phyloP scores from a whole-genome alignment of 2,113 vertebrate genomes.

The Tor tambroides region DNA sequence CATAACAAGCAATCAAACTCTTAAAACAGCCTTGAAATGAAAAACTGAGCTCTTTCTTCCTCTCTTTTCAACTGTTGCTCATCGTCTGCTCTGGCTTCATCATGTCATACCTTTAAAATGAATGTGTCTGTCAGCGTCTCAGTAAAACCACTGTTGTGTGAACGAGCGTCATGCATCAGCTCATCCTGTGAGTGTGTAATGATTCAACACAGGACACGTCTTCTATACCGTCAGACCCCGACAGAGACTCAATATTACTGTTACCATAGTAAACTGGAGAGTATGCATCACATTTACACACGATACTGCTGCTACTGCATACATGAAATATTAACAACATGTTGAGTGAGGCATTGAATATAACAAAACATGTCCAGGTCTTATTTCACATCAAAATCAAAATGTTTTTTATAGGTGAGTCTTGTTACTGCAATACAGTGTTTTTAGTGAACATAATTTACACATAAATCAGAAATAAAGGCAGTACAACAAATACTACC shows the following conservation, averaged over 20 bases:
- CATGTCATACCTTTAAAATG: neutral
- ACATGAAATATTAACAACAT: neutral
- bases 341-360: neutral
- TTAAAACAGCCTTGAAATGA: neutral
- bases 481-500: neutral
- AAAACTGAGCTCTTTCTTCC: neutral
- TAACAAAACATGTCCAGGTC: neutral
- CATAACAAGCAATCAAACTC: neutral
- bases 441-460: neutral
- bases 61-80: neutral
- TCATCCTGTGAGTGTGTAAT: neutral
- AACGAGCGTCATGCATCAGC: neutral
- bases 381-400: neutral
- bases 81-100: neutral
- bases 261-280: conserved; percentile 6
- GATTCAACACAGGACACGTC: neutral
- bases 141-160: conserved; percentile 14
- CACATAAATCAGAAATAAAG: neutral
- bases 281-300: neutral
- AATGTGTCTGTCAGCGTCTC: neutral
- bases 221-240: neutral
- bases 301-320: neutral
- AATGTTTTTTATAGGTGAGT: neutral
- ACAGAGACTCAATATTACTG: conserved; percentile 2
- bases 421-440: neutral